These are phyloP conservation scores for Rhegmatorhina hoffmannsi DNA, from an alignment of 2,113 vertebrate species.

Conservation along the genomic window DNA sequence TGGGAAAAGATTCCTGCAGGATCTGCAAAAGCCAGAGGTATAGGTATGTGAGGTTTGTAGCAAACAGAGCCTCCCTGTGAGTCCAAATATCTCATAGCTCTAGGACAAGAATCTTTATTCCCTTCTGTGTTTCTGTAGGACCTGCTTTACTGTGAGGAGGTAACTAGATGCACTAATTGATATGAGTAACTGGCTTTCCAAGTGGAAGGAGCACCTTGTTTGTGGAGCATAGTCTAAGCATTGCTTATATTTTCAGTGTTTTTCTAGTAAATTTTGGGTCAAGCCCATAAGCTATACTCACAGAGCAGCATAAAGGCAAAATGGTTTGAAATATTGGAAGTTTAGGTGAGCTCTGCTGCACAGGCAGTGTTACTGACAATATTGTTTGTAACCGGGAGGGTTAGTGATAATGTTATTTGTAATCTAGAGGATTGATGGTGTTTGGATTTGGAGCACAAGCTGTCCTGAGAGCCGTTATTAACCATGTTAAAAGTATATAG, in stretches of 20 bases:
- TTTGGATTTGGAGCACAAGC: not conserved
- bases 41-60: not conserved
- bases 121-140: not conserved
- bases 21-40: not conserved
- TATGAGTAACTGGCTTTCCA: not conserved
- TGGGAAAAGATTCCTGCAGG: not conserved
- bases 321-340: not conserved
- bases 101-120: not conserved
- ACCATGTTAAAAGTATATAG: not conserved
- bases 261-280: not conserved
- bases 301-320: not conserved
- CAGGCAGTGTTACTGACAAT: fast-evolving
- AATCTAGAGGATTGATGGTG: not conserved
- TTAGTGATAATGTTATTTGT: not conserved
- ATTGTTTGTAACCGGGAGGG: not conserved
- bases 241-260: not conserved
- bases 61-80: not conserved
- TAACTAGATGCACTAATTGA: not conserved
- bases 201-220: not conserved
- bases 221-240: not conserved
- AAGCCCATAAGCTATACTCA: not conserved
- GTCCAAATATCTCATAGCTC: not conserved
- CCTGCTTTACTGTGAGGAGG: not conserved
- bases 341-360: not conserved
- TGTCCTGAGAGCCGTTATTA: not conserved